Base-by-base conservation (phyloP, 2,888 invertebrate genomes). In the Zootermopsis nevadensis region DNA sequence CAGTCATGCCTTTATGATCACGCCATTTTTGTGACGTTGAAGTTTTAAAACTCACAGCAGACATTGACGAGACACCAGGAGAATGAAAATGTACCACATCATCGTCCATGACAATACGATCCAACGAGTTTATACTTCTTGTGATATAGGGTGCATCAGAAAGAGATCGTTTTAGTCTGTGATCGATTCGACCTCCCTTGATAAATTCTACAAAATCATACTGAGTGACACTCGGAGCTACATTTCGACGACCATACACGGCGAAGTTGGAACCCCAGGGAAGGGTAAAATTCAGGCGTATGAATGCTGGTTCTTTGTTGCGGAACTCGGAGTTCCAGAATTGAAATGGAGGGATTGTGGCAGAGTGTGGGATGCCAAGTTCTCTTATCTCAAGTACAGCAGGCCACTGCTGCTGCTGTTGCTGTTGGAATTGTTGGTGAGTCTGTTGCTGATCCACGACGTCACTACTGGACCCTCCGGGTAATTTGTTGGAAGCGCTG, bases 191-290 rank as follows among this genome's bases (percentile, higher is more conserved):
- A 80, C 96, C 96, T 53, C 96, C 96, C 88, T 96, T 95, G 86
- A 98, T 95, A 88, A 98, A 97, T 91, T 98, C 97, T 86, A 97
- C 97, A 90, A 99, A 98, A 89, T 99, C 99, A 90, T 98, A 97
- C 90, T 98, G 97, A 85, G 98, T 98, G 87, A 99, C 97, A 88
- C 98, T 97, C 24, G 99, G 99, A 55, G 97, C 96, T 82, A 97
- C 96, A 90, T 98, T 98, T 87, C 98, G 93, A 86, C 99, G 93
- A 48, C 98, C 98, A 90, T 99, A 98, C 85, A 99, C 95, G 80
- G 98, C 99, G 88, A 99, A 97, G 90, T 97, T 97, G 81, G 96
- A 96, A 87, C 96, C 96, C 96, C 97, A 96, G 74, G 97, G 97
- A 87, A 97, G 92, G 84, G 96, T 97, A 89, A 97, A 95, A 90